These are phyloP conservation scores for Chelonia mydas DNA, from an alignment of 2,797 vertebrate genomes.

Conservation along the genomic window DNA sequence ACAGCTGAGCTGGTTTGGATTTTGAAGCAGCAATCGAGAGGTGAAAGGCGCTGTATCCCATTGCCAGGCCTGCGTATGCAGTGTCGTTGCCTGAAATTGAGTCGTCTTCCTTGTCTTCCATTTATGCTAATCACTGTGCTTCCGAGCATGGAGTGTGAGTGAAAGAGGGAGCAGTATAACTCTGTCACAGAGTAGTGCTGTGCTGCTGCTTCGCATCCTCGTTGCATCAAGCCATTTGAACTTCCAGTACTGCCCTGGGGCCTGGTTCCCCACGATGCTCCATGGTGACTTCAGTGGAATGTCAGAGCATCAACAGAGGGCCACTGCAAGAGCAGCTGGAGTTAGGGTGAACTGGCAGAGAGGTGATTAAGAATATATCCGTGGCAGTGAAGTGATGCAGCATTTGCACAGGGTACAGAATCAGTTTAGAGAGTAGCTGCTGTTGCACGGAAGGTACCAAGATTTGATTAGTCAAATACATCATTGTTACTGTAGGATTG, in stretches of 20 bases:
- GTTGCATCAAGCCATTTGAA: not conserved
- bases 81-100: fast-evolving
- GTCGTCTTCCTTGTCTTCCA: not conserved
- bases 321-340: not conserved
- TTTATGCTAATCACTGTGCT: not conserved
- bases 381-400: not conserved
- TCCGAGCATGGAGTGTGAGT: not conserved
- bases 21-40: not conserved
- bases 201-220: fast-evolving
- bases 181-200: not conserved
- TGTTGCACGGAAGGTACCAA: not conserved
- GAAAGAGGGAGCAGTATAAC: not conserved
- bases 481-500: not conserved
- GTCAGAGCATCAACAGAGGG: not conserved
- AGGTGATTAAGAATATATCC: not conserved
- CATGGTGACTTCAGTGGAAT: not conserved
- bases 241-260: not conserved
- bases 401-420: not conserved
- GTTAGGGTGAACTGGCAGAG: not conserved
- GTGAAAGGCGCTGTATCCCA: not conserved
- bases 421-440: not conserved
- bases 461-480: slow-evolving; percentile 31
- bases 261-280: not conserved
- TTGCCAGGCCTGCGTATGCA: not conserved
- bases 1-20: not conserved